Base-by-base conservation (phyloP, 2,888 invertebrate species). In the Catocala fraxini region DNA sequence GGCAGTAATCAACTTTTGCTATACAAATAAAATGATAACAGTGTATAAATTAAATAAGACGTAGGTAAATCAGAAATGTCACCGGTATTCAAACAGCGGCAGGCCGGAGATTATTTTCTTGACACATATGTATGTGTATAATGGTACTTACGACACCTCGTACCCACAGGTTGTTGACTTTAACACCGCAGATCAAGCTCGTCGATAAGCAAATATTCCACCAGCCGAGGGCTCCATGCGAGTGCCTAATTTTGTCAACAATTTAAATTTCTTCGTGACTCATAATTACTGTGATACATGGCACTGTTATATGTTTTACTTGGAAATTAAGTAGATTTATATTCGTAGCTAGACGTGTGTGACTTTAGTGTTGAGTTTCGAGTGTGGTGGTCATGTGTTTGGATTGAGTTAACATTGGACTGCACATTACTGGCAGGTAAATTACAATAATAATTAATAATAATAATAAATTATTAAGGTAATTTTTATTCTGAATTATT, bases 241-340 rank as follows among this genome's bases (percentile, higher is more conserved):
- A 48, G 33, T 25, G 48, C 48, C 34, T 48, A 48, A 48, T 48
- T 48, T 48, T n/a, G 48, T 48, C 48, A 48, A 34, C 34, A 48
- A 48, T 48, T 48, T 48, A 48, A 48, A 48, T 33, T 48, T 10
- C 11, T 46, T 6, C n/a, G 33, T 48, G 11, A 48, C 11, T 46
- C 25, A n/a, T n/a, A 48, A 48, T 43, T 7, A 43, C 43, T 43
- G 43, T 43, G 35, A 39, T 48, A 48, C 11, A 11, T 48, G 9
- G n/a, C 33, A 11, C 4, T 47, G 15, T 15, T 47, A 25, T 15
- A 47, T 1, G 7, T 48, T 48, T 48, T 33, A 33, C 34, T 48
- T 48, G n/a, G 34, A 48, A 34, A 48, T 48, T 48, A 33, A 11
- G 33, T 48, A 25, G 11, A 46, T 46, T 46, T 46, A 46, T 46